Conservation (phyloP, 2,113 vertebrate species). For the Syrrhaptes paradoxus region DNA sequence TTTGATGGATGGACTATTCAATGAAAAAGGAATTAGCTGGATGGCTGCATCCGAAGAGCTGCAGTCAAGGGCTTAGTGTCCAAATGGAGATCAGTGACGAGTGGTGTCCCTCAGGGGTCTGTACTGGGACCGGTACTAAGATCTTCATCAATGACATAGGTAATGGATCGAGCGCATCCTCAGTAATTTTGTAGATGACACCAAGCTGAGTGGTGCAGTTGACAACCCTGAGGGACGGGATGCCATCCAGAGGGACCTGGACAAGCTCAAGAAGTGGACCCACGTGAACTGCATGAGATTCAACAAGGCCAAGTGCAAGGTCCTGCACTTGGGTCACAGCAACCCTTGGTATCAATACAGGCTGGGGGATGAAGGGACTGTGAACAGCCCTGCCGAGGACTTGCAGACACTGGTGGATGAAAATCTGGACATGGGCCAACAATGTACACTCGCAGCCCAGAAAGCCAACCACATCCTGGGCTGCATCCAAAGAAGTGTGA, state of each 20-base stretch:
- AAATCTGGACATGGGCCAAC: neutral
- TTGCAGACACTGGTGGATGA: neutral
- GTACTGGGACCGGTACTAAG: neutral
- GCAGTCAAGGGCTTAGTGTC: neutral
- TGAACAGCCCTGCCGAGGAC: neutral
- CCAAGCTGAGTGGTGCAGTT: neutral
- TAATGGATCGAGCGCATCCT: neutral
- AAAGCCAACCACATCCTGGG: neutral
- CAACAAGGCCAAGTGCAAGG: neutral
- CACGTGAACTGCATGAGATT: neutral
- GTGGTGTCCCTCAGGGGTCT: neutral
- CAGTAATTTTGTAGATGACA: neutral
- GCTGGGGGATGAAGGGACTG: neutral
- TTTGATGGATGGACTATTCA: neutral
- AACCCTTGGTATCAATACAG: neutral
- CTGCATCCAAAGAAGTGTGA: neutral
- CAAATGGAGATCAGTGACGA: no score
- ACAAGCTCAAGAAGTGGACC: neutral
- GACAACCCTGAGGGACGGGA: fast-evolving
- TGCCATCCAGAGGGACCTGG: neutral
- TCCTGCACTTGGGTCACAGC: no score
- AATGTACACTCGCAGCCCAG: fast-evolving
- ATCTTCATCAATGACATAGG: neutral
- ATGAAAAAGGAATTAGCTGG: neutral
- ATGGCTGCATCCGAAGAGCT: neutral